Base-by-base conservation (phyloP, 2,888 invertebrate species). In the Nomada fucata region DNA sequence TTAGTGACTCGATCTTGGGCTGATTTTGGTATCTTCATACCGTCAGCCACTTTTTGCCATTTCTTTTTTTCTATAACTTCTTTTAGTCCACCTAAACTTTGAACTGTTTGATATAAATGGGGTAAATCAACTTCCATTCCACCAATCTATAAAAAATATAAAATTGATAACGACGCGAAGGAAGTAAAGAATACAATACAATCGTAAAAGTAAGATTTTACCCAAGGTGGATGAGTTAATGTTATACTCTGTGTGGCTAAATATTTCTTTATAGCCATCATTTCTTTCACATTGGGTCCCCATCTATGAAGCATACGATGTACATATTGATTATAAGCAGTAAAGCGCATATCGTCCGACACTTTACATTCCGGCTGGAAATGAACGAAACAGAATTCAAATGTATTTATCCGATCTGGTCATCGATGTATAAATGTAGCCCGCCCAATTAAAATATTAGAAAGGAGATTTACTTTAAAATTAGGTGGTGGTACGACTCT, bases 41-140 rank as follows among this genome's bases (percentile, higher is more conserved):
- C 95, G 88, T 98, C 98, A 0, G 98, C 98, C 0, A 99, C 97
- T 84, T 96, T 96, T 5, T 96, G 95, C 98, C 98, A 99, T 86
- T 96, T 96, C 90, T 98, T 97, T 91, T 97, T 97, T 89, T 98
- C 97, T 11, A 98, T 97, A 0, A 98, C 97, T 90, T 97, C 96
- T 90, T 97, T 97, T 18, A 98, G 94, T 0, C 98, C 98, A 0
- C 98, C 98, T 80, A 97, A 95, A 53, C 96, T 95, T 92, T 98
- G 97, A 0, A 99, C 98, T 0, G 97, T 96, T 90, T 97, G 96
- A 92, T 97, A 98, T 9, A 99, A 94, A 67, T 97, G 96, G 0
- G 98, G 97, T 3, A 99, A 94, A 93, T 99, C 98, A 0, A 98
- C 95, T 94, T 99, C 98, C 94, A 98, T 96, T 7, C 98, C 98